Conservation (phyloP, 2,113 vertebrate species). For the Ceuthmochares aereus region DNA sequence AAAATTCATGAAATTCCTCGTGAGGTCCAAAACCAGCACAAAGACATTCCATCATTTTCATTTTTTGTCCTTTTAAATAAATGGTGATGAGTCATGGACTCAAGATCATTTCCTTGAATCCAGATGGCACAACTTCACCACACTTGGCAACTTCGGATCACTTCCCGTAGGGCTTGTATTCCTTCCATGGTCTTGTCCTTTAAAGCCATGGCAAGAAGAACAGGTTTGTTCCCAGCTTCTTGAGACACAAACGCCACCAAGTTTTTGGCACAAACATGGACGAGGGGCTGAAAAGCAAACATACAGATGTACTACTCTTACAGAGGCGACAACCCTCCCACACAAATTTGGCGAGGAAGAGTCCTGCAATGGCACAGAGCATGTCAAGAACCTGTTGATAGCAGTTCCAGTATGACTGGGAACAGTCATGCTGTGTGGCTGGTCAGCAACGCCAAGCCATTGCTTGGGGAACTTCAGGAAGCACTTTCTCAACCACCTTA, state of each 20-base stretch:
- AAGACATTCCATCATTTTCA: slow-evolving; percentile 62
- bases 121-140: slow-evolving; percentile 81
- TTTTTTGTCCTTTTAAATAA: slow-evolving; percentile 48
- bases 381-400: neutral
- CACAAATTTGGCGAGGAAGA: neutral
- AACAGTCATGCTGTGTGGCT: neutral
- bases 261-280: slow-evolving; percentile 93
- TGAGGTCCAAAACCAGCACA: slow-evolving; percentile 20
- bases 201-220: slow-evolving; percentile 88
- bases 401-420: neutral
- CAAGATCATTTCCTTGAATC: slow-evolving; percentile 24
- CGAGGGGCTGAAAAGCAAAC: slow-evolving; percentile 83
- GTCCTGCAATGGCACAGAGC: fast-evolving
- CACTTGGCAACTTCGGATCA: slow-evolving; percentile 90
- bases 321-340: neutral
- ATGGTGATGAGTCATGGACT: slow-evolving; percentile 38
- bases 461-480: neutral
- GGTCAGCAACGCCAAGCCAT: neutral
- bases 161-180: slow-evolving; percentile 85
- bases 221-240: slow-evolving; percentile 89
- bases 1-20: slow-evolving; percentile 43
- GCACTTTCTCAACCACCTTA: neutral
- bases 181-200: slow-evolving; percentile 88
- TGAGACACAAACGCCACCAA: slow-evolving; percentile 88
- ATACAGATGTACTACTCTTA: neutral